Conservation (phyloP, 2,113 vertebrate species). For the Semnopithecus entellus region DNA sequence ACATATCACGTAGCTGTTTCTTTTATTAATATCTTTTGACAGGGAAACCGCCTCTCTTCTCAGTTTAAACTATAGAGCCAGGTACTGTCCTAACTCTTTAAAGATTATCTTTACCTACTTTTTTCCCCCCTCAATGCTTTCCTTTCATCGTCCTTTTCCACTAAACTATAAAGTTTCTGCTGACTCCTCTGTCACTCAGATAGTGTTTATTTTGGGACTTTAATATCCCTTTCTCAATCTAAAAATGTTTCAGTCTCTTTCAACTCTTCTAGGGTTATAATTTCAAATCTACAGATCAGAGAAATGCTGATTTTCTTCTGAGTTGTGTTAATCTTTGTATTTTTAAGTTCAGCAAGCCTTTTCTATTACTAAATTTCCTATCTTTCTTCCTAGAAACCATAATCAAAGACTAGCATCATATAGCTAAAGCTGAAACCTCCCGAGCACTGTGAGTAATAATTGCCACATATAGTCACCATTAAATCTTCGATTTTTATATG, state of each 20-base stretch:
- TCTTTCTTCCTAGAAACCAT: background rate
- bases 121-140: background rate
- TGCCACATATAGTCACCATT: background rate
- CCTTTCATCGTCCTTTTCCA: conserved; percentile 51
- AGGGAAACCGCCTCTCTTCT: conserved; percentile 61
- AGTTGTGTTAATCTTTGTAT: background rate
- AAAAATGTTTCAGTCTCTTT: conserved; percentile 36
- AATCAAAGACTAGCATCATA: background rate
- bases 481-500: background rate
- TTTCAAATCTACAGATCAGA: conserved; percentile 12
- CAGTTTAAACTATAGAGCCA: conserved; percentile 63
- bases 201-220: conserved; percentile 57
- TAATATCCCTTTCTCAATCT: conserved; percentile 42
- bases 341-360: background rate
- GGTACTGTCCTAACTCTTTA: conserved; percentile 62
- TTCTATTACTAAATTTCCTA: background rate
- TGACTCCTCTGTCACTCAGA: conserved; percentile 48
- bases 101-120: conserved; percentile 59
- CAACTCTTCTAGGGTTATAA: background rate
- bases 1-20: conserved; percentile 53
- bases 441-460: background rate
- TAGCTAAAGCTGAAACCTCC: background rate
- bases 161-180: conserved; percentile 66
- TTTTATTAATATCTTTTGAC: conserved; percentile 71
- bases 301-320: conserved; percentile 2